A percentile compares a stretch with the other conserved stretches of the same genome.
Evolutionary conservation across 2,797 vertebrate species (phyloP).

Genomic region (Hozukius guyotensis): DNA sequence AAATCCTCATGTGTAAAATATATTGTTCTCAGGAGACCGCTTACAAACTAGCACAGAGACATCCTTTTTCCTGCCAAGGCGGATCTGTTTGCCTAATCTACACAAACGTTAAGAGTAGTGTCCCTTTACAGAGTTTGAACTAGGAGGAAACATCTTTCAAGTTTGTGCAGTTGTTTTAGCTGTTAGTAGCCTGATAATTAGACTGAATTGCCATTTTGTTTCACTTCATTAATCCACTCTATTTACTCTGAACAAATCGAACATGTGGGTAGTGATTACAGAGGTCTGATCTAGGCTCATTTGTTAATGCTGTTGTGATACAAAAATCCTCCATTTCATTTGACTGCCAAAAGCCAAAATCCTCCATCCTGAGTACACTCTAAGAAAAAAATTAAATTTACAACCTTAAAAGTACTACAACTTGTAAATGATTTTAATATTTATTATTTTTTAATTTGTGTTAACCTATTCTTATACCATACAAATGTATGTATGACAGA

Average conservation of each 20-base stretch:
- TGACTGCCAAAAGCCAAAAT: background rate
- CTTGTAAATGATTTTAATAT: accelerated
- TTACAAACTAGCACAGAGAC: slow-evolving; percentile 40
- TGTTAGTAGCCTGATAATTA: background rate
- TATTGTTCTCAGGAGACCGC: slow-evolving; percentile 57
- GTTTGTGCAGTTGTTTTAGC: background rate
- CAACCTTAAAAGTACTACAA: background rate
- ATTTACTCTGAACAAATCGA: background rate
- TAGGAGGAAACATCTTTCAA: background rate
- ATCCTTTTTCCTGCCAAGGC: slow-evolving; percentile 56
- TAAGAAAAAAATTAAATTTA: background rate
- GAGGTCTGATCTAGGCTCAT: background rate
- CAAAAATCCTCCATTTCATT: background rate
- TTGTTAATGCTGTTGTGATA: background rate
- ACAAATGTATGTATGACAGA: background rate
- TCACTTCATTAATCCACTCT: background rate
- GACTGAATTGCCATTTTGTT: background rate
- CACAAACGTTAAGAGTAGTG: slow-evolving; percentile 24
- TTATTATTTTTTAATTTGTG: background rate
- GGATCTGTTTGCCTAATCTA: slow-evolving; percentile 62
- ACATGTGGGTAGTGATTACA: background rate
- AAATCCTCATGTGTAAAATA: slow-evolving; percentile 55
- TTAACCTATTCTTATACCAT: background rate
- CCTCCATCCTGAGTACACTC: background rate
- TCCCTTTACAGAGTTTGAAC: background rate